Evolutionary conservation across 2,113 vertebrate species (phyloP).

Genomic region (Castor canadensis): DNA sequence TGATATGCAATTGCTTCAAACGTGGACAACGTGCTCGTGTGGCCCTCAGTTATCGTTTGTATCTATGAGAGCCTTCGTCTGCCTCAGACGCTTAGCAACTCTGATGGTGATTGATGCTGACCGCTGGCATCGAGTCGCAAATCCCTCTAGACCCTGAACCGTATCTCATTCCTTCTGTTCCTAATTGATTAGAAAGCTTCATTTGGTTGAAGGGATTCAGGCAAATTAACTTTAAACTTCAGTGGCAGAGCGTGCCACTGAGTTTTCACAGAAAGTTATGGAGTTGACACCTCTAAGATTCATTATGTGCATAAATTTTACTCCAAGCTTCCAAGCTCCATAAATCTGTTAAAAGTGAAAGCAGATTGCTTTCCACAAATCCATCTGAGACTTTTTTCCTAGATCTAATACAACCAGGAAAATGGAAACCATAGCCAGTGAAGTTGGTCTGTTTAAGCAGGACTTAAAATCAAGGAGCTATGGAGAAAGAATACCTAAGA

Average conservation of each 20-base stretch:
- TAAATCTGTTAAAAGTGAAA: slow-evolving; percentile 34
- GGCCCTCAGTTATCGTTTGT: not conserved
- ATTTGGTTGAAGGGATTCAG: slow-evolving; percentile 1
- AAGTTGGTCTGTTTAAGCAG: not conserved
- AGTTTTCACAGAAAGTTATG: slow-evolving; percentile 37
- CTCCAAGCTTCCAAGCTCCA: not conserved
- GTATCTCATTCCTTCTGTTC: not conserved
- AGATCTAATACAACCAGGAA: not conserved
- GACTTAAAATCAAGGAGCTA: not conserved
- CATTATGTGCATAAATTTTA: slow-evolving; percentile 10
- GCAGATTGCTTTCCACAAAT: not conserved
- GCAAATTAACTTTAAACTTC: slow-evolving; percentile 45
- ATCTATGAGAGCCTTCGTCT: not conserved
- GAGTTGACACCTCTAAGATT: slow-evolving; percentile 5
- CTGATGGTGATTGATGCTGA: not conserved
- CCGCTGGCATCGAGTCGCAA: not conserved
- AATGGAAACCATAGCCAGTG: not conserved
- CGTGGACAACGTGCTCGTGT: not conserved
- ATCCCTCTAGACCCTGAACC: not conserved
- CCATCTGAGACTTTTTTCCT: not conserved
- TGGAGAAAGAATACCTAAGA: not conserved
- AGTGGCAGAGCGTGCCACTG: not conserved
- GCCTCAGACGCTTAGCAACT: not conserved
- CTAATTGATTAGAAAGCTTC: slow-evolving; percentile 63
- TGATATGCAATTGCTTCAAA: not conserved